Evolutionary conservation across 2,888 invertebrate genomes (phyloP).

Genomic region (Zootermopsis nevadensis): DNA sequence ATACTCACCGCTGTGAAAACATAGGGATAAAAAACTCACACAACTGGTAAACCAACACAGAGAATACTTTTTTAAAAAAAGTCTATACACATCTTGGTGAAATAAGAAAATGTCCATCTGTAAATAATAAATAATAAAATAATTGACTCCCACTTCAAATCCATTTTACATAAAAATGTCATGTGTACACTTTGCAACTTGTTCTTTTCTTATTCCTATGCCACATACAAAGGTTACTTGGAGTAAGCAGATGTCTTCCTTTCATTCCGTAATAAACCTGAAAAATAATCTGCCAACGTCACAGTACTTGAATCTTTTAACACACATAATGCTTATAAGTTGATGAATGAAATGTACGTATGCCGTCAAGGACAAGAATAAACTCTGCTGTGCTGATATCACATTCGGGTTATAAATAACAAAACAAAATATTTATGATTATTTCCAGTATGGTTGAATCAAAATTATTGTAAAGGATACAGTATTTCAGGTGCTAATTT

Average conservation of each 20-base stretch:
- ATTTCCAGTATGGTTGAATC: too few relatives aligned
- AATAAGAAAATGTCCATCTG: not conserved
- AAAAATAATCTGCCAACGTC: slow-evolving; percentile 2
- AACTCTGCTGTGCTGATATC: not conserved
- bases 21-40: slow-evolving; percentile 28
- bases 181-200: not conserved
- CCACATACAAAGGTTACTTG: not conserved
- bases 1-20: too few relatives aligned
- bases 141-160: not conserved
- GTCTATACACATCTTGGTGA: not conserved
- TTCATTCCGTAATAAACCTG: not conserved
- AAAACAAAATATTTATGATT: too few relatives aligned
- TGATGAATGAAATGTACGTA: not conserved
- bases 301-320: not conserved
- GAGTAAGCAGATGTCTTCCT: not conserved
- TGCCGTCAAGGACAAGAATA: not conserved
- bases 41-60: slow-evolving; percentile 19
- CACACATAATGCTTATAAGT: not conserved
- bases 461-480: too few relatives aligned
- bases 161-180: slow-evolving; percentile 17
- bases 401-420: not conserved
- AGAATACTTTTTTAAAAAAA: not conserved
- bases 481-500: too few relatives aligned
- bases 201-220: not conserved
- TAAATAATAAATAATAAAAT: slow-evolving; percentile 18